Percentiles rank a stretch among this genome's conserved stretches.
phyloP scores from a whole-genome alignment of 2,888 invertebrate genomes.

The Zhengitettix transpicula region DNA sequence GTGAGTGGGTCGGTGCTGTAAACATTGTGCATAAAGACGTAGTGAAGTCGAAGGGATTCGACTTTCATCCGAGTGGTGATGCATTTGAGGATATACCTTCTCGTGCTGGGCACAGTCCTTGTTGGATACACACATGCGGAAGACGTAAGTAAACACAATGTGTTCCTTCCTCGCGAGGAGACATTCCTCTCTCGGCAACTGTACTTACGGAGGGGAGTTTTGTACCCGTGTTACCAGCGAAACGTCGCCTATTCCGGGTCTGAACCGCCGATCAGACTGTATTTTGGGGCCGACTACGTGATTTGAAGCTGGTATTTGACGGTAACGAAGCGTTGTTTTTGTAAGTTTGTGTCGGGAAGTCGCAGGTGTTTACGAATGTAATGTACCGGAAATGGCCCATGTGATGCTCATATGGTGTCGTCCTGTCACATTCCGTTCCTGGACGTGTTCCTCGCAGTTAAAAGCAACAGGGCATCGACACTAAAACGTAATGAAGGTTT shows the following conservation, averaged over 20 bases:
- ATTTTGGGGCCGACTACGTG: too few relatives aligned
- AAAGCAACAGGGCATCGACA: too few relatives aligned
- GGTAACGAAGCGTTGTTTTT: too few relatives aligned
- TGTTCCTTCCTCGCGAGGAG: conserved; percentile 2
- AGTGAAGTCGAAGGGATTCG: conserved; percentile 11
- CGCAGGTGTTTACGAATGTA: conserved; percentile 6
- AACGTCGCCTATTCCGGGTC: too few relatives aligned
- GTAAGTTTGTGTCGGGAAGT: conserved; percentile 1
- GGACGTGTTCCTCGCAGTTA: too few relatives aligned
- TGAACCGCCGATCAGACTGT: too few relatives aligned
- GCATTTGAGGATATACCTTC: conserved; percentile 61
- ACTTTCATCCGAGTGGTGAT: conserved; percentile 35
- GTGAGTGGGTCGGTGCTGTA: conserved; percentile 7
- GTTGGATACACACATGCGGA: conserved; percentile 55
- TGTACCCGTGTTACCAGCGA: too few relatives aligned
- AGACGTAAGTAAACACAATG: conserved; percentile 42
- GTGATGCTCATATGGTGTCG: conserved; percentile 7
- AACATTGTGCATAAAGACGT: conserved; percentile 11
- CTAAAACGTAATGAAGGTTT: too few relatives aligned
- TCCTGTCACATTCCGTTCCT: too few relatives aligned
- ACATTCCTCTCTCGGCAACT: too few relatives aligned
- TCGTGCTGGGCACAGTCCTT: conserved; percentile 55
- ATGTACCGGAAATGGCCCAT: conserved; percentile 3
- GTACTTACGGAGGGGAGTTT: too few relatives aligned
- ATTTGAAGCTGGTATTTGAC: too few relatives aligned